These are phyloP conservation scores for Meriones psammophilus DNA, from an alignment of 2,797 vertebrate genomes.

Conservation along the genomic window DNA sequence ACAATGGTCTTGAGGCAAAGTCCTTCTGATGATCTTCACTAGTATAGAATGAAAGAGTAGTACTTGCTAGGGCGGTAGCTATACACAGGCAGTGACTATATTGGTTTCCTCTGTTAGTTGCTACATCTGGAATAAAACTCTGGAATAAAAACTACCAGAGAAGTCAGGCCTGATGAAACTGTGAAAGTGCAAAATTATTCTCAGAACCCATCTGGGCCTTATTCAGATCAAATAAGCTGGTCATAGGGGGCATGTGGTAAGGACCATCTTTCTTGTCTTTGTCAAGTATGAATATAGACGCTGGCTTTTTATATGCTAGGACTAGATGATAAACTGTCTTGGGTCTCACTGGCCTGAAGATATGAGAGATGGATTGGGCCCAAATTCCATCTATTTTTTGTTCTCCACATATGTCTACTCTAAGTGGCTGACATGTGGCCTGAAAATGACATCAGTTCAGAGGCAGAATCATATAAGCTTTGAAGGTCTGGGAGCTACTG, in stretches of 20 bases:
- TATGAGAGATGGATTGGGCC: neutral
- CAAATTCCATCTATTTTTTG: neutral
- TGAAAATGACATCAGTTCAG: neutral
- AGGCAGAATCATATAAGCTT: neutral
- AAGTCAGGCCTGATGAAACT: neutral
- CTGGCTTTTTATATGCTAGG: neutral
- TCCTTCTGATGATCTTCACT: neutral
- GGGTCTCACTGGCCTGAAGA: neutral
- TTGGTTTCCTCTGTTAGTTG: neutral
- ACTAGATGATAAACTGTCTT: neutral
- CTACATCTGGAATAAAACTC: neutral
- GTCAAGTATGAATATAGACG: neutral
- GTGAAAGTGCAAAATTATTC: neutral
- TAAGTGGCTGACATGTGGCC: neutral
- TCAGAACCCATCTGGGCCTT: neutral
- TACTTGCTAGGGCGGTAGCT: neutral
- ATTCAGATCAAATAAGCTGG: neutral
- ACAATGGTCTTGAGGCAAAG: neutral
- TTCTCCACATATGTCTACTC: neutral
- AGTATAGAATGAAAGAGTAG: neutral
- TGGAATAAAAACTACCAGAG: conserved; percentile 1
- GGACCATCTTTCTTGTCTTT: neutral
- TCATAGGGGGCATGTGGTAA: neutral
- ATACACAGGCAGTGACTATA: neutral
- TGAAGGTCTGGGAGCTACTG: neutral